Conservation (phyloP, 2,888 invertebrate genomes). For the Napeogenes sylphis region DNA sequence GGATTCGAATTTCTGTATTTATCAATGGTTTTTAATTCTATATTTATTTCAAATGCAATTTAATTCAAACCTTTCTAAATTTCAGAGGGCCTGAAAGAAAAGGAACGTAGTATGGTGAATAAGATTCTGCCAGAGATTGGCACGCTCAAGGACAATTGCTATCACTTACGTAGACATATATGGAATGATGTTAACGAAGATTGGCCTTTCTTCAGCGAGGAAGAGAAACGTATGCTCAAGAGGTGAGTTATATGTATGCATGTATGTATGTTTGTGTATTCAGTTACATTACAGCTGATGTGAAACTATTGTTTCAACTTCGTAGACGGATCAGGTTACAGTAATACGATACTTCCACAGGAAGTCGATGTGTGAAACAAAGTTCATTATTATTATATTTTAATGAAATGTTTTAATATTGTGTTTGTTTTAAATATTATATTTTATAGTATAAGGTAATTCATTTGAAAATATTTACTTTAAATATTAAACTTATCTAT, state of each 20-base stretch:
- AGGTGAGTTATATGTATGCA: conserved; percentile 71
- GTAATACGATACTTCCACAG: conserved; percentile 4
- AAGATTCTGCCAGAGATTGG: conserved; percentile 89
- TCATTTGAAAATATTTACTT: no score
- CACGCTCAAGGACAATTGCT: conserved; percentile 91
- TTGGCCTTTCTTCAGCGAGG: conserved; percentile 96
- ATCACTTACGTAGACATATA: conserved; percentile 89
- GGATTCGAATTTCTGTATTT: no score
- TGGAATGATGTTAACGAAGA: conserved; percentile 96
- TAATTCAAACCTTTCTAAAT: conserved; percentile 42
- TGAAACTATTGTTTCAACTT: conserved; percentile 8
- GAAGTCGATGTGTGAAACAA: conserved; percentile 2
- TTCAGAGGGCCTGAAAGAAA: conserved; percentile 92
- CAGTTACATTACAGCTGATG: conserved; percentile 12
- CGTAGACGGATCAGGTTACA: neutral
- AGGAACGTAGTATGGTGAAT: conserved; percentile 86
- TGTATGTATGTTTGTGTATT: neutral
- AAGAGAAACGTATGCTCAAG: conserved; percentile 92
- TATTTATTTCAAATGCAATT: conserved; percentile 12
- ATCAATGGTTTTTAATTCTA: no score
- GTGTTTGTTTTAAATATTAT: no score
- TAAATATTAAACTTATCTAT: no score
- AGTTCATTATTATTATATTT: neutral
- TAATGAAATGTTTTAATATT: no score
- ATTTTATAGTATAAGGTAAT: no score